Evolutionary conservation across 2,113 vertebrate genomes (phyloP), one percentile per base, ranked within the genome.

Genomic region (Xenopus borealis): DNA sequence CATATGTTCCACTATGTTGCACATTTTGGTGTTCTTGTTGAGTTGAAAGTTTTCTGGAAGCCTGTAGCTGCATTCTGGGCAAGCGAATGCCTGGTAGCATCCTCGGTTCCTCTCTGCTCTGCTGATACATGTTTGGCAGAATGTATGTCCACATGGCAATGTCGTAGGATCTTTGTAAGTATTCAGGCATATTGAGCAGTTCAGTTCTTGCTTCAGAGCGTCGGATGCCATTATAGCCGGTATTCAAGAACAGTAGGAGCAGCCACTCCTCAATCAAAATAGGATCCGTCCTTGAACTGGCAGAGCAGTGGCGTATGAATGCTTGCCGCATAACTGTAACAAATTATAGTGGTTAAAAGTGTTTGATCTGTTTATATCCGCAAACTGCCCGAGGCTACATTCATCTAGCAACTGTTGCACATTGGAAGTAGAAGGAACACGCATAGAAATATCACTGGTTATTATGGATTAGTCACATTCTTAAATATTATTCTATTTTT

Each of bases 121-220:
- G 4, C 17, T 20, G 23, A 63, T 63, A 16, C 61, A 63, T 14
- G 17, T 11, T 16, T 30, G 27, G 23, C 61, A 63, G 61, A 40
- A 40, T 13, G 61, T 63, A 40, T 63, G 61, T 30, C 61, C 61
- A 40, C 61, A 63, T 12, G 61, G 61, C 23, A 63, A 63, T 4
- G 61, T 63, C 23, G 61, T 63, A 14, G 61, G 61, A 12, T 63
- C 61, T 7, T 12, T 9, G 20, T 63, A 63, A 9, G 17, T 63
- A 6, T 30, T 63, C 7, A 63, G 12, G 61, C 61, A 63, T 1
- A 63, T 30, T 11, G 19, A 63, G 61, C 61, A 63, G 27, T 20
- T 63, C 23, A 63, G 61, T 13, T 63, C 61, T 30, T 63, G 61
- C 61, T 30, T 12, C 23, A 63, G 27, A 14, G 23, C 14, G 1